Conservation (phyloP, 2,113 vertebrate species). For the Cryptoleucopteryx plumbea region DNA sequence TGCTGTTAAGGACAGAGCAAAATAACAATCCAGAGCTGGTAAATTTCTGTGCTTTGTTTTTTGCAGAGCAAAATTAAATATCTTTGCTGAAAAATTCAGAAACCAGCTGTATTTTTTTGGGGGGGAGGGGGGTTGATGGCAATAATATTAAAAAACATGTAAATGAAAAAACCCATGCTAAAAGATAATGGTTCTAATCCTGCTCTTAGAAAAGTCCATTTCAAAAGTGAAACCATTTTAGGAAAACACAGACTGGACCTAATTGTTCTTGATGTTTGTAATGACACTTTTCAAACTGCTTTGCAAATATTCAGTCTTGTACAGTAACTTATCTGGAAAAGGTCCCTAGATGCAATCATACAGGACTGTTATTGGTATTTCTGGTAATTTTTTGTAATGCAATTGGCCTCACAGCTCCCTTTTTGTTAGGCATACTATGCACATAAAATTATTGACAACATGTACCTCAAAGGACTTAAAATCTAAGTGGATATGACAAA, state of each 20-base stretch:
- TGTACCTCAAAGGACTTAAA: neutral
- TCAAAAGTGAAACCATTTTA: neutral
- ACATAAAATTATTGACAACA: neutral
- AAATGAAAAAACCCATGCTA: neutral
- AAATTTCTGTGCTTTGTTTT: neutral
- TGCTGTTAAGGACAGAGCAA: neutral
- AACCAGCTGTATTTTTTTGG: neutral
- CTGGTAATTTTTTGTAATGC: neutral
- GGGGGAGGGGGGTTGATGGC: neutral
- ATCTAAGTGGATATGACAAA: neutral
- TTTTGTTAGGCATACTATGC: neutral
- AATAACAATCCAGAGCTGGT: neutral
- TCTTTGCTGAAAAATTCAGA: neutral
- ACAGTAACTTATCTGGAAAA: neutral
- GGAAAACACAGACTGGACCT: neutral
- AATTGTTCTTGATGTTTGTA: neutral
- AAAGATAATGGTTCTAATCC: neutral
- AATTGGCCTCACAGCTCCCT: neutral
- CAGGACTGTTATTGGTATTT: neutral
- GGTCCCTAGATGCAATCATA: neutral
- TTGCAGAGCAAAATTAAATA: constrained; percentile 4
- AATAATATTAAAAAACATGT: neutral
- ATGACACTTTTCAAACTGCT: neutral
- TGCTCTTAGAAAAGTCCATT: neutral
- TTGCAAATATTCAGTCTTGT: neutral